Conservation (phyloP, 2,797 vertebrate species). For the Hephaestus fuliginosus region DNA sequence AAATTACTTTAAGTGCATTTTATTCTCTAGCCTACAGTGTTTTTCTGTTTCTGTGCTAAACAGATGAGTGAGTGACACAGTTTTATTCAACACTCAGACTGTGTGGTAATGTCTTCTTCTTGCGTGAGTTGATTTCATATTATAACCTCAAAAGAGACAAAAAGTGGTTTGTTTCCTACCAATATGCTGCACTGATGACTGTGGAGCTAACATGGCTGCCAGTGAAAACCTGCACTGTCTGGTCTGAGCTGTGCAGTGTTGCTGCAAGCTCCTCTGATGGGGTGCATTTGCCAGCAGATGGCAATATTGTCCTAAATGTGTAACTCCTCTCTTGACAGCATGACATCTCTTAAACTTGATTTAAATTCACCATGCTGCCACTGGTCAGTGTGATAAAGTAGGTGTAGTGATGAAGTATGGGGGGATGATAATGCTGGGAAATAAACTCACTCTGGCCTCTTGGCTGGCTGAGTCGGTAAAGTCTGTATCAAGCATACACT, state of each 20-base stretch:
- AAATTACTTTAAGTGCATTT: neutral
- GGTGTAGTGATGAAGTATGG: neutral
- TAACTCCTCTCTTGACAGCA: neutral
- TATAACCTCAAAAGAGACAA: neutral
- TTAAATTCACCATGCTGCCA: neutral
- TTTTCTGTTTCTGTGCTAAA: neutral
- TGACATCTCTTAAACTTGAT: neutral
- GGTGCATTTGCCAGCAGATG: conserved; percentile 68
- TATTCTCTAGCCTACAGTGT: neutral
- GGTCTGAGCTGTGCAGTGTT: conserved; percentile 6
- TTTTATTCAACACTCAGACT: neutral
- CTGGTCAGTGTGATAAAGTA: neutral
- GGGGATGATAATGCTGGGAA: conserved; percentile 8
- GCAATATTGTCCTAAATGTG: conserved; percentile 35
- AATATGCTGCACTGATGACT: conserved; percentile 13
- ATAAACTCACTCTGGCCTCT: neutral
- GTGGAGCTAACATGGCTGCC: conserved; percentile 70
- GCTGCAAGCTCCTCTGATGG: conserved; percentile 29
- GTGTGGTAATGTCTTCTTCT: neutral
- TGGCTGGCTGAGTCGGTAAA: neutral
- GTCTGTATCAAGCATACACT: neutral
- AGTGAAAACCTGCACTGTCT: conserved; percentile 46
- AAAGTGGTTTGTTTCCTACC: neutral
- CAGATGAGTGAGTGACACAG: neutral
- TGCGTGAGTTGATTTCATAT: neutral